Evolutionary conservation across 2,113 vertebrate species (phyloP).

Genomic region (Colossoma macropomum): DNA sequence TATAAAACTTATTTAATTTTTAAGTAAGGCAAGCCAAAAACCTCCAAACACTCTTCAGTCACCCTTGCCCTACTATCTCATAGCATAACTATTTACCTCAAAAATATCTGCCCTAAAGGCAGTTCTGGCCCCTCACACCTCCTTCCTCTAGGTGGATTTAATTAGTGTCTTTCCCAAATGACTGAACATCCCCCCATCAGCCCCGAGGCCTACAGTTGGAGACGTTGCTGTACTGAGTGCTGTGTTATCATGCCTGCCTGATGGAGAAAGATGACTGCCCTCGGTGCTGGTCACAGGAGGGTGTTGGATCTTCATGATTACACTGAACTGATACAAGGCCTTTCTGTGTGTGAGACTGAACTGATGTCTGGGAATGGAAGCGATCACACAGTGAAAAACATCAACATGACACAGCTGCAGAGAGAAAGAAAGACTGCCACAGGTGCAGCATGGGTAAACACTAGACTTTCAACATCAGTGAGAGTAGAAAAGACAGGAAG

Average conservation of each 20-base stretch:
- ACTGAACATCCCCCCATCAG: neutral
- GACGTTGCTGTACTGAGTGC: neutral
- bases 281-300: neutral
- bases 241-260: slow-evolving; percentile 9
- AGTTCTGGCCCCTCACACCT: neutral
- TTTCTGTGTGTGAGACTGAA: neutral
- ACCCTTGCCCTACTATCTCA: neutral
- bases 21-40: too few species aligned
- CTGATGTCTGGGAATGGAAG: neutral
- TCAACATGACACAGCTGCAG: slow-evolving; percentile 3
- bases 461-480: slow-evolving; percentile 21
- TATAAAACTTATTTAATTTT: too few species aligned
- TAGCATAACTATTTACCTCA: neutral
- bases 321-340: neutral
- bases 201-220: neutral
- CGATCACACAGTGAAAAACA: neutral
- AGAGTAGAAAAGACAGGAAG: neutral
- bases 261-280: neutral
- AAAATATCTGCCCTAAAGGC: neutral
- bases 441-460: slow-evolving; percentile 6
- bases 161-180: slow-evolving; percentile 16
- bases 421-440: neutral
- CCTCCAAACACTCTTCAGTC: neutral
- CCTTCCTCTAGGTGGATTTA: neutral
- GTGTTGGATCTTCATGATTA: slow-evolving; percentile 9